These are phyloP conservation scores for Andricus quercusramuli DNA, from an alignment of 2,888 invertebrate species.

Conservation along the genomic window DNA sequence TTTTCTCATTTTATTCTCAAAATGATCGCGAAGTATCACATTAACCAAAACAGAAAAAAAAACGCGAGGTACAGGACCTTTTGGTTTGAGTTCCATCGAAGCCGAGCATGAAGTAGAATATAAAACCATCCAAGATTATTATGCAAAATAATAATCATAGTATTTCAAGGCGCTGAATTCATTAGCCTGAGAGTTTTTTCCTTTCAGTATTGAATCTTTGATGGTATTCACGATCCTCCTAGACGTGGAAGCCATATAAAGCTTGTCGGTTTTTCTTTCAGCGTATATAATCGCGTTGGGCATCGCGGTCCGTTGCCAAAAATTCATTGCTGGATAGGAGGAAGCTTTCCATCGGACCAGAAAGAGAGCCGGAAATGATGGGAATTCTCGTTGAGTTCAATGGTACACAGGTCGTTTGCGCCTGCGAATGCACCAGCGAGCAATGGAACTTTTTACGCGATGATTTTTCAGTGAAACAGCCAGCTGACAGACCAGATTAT, in stretches of 20 bases:
- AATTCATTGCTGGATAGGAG: slow-evolving; percentile 11
- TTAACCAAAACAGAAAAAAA: no score
- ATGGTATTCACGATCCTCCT: slow-evolving; percentile 10
- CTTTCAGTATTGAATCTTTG: slow-evolving; percentile 34
- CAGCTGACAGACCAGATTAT: slow-evolving; percentile 55
- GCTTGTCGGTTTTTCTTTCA: slow-evolving; percentile 34
- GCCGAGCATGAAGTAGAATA: no score
- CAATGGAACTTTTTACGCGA: slow-evolving; percentile 37
- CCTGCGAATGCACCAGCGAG: slow-evolving; percentile 9
- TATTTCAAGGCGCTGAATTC: not conserved
- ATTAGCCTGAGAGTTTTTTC: slow-evolving; percentile 21
- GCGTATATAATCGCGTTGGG: not conserved
- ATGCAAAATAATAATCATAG: not conserved
- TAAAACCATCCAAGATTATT: no score
- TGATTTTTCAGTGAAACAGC: slow-evolving; percentile 40
- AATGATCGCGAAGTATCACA: no score
- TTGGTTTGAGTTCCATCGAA: no score
- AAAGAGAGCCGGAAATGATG: slow-evolving; percentile 11
- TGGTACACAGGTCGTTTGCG: slow-evolving; percentile 37
- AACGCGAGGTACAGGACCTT: no score
- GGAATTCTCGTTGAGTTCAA: slow-evolving; percentile 32
- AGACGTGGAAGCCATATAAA: slow-evolving; percentile 25
- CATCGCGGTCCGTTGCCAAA: slow-evolving; percentile 27
- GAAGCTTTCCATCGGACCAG: slow-evolving; percentile 19
- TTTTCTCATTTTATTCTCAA: no score